A percentile compares a stretch with the other conserved stretches of the same genome.
These are phyloP conservation scores for Kobus ellipsiprymnus DNA, from an alignment of 2,113 vertebrate species.

Conservation along the genomic window DNA sequence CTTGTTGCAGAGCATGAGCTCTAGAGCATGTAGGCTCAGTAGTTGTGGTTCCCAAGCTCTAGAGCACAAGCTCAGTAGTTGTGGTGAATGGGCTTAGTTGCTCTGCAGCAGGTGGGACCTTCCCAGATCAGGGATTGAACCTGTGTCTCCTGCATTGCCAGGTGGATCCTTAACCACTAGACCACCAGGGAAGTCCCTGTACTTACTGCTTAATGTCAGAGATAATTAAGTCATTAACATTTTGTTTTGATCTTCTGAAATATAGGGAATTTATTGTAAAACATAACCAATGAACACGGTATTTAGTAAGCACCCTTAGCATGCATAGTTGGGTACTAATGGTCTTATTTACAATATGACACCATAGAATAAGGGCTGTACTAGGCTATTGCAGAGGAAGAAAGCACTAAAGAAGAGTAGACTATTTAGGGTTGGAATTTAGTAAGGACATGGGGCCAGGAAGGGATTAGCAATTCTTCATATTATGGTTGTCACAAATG, in stretches of 20 bases:
- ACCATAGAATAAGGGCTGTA: background rate
- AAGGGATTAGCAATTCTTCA: background rate
- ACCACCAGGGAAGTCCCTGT: background rate
- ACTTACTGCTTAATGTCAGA: conserved; percentile 9
- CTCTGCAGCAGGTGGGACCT: background rate
- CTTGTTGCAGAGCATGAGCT: background rate
- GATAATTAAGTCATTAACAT: background rate
- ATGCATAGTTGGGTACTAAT: background rate
- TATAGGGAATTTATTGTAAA: background rate
- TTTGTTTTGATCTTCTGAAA: conserved; percentile 18
- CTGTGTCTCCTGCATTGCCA: background rate
- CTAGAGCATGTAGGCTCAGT: background rate
- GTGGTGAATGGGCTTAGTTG: background rate
- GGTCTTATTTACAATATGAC: background rate
- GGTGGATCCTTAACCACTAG: background rate
- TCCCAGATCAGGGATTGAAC: background rate
- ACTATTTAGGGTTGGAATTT: background rate
- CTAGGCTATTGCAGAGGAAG: background rate
- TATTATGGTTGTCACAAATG: background rate
- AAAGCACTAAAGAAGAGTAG: background rate
- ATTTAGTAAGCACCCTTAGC: background rate
- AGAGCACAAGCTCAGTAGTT: background rate
- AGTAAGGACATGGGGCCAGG: background rate
- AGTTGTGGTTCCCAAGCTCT: background rate
- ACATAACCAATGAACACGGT: background rate